Evolutionary conservation across 2,888 invertebrate species (phyloP).

Genomic region (Dendrolimus houi): DNA sequence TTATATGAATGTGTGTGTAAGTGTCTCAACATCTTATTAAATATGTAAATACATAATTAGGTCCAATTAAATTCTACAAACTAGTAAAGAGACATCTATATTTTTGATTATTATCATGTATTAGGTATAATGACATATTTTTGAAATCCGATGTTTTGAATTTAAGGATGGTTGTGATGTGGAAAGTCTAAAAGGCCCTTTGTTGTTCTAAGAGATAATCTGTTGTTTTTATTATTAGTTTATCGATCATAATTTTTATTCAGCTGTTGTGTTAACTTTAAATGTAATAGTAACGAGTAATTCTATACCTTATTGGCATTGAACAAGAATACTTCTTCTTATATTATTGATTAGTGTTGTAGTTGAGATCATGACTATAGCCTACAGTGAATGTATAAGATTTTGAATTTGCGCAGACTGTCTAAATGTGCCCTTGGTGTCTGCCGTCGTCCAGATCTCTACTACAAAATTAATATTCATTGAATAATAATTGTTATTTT

Average conservation of each 20-base stretch:
- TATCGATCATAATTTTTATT: neutral
- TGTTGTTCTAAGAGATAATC: neutral
- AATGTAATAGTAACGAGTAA: no score
- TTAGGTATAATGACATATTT: constrained; percentile 28
- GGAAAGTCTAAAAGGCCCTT: constrained; percentile 21
- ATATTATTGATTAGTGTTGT: no score
- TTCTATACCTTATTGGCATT: no score
- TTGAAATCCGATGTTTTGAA: constrained; percentile 44
- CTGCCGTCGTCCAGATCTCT: no score
- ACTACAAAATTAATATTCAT: no score
- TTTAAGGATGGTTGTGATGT: constrained; percentile 67
- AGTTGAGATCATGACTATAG: no score
- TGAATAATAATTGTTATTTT: no score
- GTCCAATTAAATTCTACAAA: constrained; percentile 34
- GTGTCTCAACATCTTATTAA: constrained; percentile 8
- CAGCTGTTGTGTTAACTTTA: neutral
- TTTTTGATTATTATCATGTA: constrained; percentile 29
- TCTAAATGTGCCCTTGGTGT: no score
- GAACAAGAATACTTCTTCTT: no score
- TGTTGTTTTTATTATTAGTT: neutral
- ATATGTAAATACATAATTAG: constrained; percentile 28
- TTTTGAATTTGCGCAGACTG: no score
- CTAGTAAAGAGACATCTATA: constrained; percentile 11
- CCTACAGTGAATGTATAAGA: no score
- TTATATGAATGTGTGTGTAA: constrained; percentile 1